phyloP scores from a whole-genome alignment of 2,888 invertebrate species.

The Choristoneura rosaceana region DNA sequence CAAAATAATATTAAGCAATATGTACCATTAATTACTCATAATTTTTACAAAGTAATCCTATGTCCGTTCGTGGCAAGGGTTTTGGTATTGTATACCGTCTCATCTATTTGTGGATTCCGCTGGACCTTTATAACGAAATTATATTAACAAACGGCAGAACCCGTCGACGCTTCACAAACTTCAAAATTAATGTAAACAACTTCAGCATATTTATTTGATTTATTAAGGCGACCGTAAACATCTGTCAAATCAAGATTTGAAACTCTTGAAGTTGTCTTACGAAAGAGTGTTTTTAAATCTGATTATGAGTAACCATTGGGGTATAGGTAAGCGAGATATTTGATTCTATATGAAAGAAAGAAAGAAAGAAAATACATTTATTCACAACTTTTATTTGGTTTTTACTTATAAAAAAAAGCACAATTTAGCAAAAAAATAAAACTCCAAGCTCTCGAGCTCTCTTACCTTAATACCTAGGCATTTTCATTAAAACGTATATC shows the following conservation, averaged over 20 bases:
- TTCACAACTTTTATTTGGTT: too few species aligned
- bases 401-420: too few species aligned
- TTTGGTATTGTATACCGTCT: slow-evolving; percentile 1
- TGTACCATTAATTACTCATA: neutral
- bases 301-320: slow-evolving; percentile 29
- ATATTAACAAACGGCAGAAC: slow-evolving; percentile 55
- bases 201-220: slow-evolving; percentile 69
- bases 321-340: neutral
- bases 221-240: slow-evolving; percentile 68
- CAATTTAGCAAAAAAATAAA: too few species aligned
- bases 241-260: slow-evolving; percentile 65
- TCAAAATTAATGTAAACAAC: slow-evolving; percentile 66
- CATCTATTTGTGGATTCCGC: slow-evolving; percentile 35
- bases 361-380: too few species aligned
- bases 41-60: neutral
- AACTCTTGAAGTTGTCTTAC: slow-evolving; percentile 62
- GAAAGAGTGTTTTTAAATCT: slow-evolving; percentile 29
- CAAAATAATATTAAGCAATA: neutral
- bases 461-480: too few species aligned
- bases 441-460: too few species aligned
- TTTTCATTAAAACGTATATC: too few species aligned
- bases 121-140: slow-evolving; percentile 55
- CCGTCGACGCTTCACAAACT: slow-evolving; percentile 55
- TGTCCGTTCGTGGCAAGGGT: slow-evolving; percentile 15
- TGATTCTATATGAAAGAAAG: neutral